Percentiles rank a stretch among this genome's conserved stretches.
Conservation (phyloP, 2,888 invertebrate genomes). For the Drosophila anceps region DNA sequence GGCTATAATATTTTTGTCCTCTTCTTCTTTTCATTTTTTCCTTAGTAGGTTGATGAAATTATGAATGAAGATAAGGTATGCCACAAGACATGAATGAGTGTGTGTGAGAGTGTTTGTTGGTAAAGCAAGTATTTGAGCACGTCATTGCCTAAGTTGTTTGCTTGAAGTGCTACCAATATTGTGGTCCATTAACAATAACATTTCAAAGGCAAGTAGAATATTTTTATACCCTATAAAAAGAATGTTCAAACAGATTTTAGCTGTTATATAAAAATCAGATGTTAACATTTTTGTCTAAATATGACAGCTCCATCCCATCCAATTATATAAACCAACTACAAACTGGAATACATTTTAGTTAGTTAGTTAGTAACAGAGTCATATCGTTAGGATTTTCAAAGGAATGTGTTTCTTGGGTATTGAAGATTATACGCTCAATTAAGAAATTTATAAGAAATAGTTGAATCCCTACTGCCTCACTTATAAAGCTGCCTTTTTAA, state of each 20-base stretch:
- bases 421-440: neutral
- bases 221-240: neutral
- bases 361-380: too few species aligned
- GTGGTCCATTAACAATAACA: neutral
- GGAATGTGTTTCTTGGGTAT: neutral
- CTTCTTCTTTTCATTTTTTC: conserved; percentile 5
- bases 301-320: neutral
- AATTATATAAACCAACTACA: neutral
- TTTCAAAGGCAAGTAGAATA: neutral
- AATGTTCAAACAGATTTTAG: neutral
- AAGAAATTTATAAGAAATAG: neutral
- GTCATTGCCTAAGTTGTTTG: conserved; percentile 6
- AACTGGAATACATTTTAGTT: too few species aligned
- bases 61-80: conserved; percentile 81
- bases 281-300: neutral
- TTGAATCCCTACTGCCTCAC: neutral
- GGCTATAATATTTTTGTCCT: conserved; percentile 35
- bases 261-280: too few species aligned
- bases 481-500: neutral
- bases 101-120: conserved; percentile 11
- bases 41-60: conserved; percentile 80
- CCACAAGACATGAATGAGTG: conserved; percentile 45
- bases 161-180: conserved; percentile 17
- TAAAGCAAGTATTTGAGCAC: conserved; percentile 1
- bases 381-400: neutral